These are phyloP conservation scores for Vombatus ursinus DNA, from an alignment of 2,113 vertebrate species.

Conservation along the genomic window DNA sequence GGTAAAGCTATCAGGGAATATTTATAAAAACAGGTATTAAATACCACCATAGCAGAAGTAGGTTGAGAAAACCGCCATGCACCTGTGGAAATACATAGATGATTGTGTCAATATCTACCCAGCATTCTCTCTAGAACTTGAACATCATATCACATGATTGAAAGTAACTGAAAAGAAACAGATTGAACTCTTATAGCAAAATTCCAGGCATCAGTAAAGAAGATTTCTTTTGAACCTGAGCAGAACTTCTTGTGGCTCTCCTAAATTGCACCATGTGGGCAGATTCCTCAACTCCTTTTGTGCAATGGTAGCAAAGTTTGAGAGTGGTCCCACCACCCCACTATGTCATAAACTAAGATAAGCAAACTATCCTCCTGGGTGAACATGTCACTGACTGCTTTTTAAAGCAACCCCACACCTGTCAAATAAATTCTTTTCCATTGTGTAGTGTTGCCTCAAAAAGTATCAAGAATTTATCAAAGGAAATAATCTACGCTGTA, in stretches of 20 bases:
- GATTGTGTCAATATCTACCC: not conserved
- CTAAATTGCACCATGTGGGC: no score
- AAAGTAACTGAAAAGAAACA: not conserved
- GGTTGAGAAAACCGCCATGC: not conserved
- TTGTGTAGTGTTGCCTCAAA: not conserved
- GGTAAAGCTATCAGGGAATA: not conserved
- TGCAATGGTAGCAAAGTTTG: no score
- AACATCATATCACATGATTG: not conserved
- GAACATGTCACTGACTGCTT: no score
- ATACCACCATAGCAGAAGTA: not conserved
- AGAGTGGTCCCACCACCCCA: no score
- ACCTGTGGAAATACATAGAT: not conserved
- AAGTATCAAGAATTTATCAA: not conserved
- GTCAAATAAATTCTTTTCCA: not conserved
- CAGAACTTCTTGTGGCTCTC: no score
- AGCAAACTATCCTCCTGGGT: no score
- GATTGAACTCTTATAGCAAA: no score
- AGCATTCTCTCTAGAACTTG: not conserved
- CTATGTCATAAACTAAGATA: no score
- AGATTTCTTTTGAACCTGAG: no score
- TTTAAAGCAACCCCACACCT: no score
- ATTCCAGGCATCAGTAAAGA: no score
- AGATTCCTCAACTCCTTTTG: no score
- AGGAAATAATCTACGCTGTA: not conserved
- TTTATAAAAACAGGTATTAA: not conserved